Evolutionary conservation across 2,113 vertebrate species (phyloP).

Genomic region (Albula goreensis): DNA sequence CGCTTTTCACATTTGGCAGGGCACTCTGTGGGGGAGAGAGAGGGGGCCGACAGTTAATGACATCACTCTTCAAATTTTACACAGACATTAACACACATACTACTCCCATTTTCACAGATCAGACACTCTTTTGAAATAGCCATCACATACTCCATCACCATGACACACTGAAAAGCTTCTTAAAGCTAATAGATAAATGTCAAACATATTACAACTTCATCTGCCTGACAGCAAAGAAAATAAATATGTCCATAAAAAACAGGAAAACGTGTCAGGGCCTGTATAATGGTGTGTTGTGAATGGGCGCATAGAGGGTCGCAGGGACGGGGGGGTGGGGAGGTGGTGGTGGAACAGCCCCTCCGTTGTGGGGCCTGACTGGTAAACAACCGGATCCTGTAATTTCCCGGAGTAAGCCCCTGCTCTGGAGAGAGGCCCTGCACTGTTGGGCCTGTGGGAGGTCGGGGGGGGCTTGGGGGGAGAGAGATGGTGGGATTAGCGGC

Average conservation of each 20-base stretch:
- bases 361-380: background rate
- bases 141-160: no score
- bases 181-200: no score
- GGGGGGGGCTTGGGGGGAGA: slow-evolving; percentile 15
- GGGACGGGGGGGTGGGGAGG: no score
- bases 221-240: background rate
- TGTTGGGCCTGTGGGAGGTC: background rate
- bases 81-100: no score
- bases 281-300: background rate
- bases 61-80: background rate
- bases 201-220: no score
- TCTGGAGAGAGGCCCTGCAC: slow-evolving; percentile 13
- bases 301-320: background rate
- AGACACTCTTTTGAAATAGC: no score
- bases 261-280: background rate
- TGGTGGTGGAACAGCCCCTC: no score
- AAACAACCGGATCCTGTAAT: background rate
- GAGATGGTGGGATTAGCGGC: slow-evolving; percentile 26
- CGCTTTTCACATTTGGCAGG: slow-evolving; percentile 80
- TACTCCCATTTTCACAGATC: no score
- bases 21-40: slow-evolving; percentile 75
- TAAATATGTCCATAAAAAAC: background rate
- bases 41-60: slow-evolving; percentile 21
- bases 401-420: background rate
- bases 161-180: no score